phyloP scores from a whole-genome alignment of 37 sponge, comb jelly and placozoan genomes.

The Eunapius fragilis region DNA sequence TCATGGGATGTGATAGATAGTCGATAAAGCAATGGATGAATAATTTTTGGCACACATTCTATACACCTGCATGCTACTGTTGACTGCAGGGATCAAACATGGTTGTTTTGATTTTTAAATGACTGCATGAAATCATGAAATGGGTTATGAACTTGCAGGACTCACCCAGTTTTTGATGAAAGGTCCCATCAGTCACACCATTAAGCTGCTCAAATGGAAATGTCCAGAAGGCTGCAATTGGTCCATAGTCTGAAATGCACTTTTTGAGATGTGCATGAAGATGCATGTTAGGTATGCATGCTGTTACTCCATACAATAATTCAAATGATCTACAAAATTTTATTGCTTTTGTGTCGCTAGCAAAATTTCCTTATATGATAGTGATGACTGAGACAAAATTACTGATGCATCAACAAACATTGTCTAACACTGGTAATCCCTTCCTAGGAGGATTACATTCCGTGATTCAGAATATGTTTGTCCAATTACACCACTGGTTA shows the following conservation, averaged over 20 bases:
- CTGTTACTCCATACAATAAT: conserved; percentile 22
- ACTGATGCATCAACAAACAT: conserved; percentile 56
- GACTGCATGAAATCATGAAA: neutral
- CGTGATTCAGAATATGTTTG: conserved; percentile 14
- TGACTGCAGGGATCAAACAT: neutral
- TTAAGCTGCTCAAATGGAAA: conserved; percentile 58
- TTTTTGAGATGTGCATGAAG: conserved; percentile 36
- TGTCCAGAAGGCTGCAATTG: conserved; percentile 47
- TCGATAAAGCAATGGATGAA: neutral
- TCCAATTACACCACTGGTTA: conserved; percentile 68
- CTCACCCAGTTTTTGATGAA: conserved; percentile 48
- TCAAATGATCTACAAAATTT: conserved; percentile 19
- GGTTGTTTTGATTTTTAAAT: neutral
- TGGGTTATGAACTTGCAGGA: neutral
- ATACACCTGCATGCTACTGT: neutral
- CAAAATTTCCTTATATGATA: conserved; percentile 6
- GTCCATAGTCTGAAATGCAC: conserved; percentile 56
- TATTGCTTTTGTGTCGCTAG: conserved; percentile 9
- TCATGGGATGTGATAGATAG: neutral
- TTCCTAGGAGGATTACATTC: conserved; percentile 1
- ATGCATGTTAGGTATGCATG: conserved; percentile 58
- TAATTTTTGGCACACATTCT: neutral
- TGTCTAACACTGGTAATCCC: conserved; percentile 37
- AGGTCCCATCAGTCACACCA: conserved; percentile 54
- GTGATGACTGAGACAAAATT: conserved; percentile 1